A percentile compares a stretch with the other conserved stretches of the same genome.
phyloP scores from a whole-genome alignment of 2,888 invertebrate species.

The Conchocele bisecta region DNA sequence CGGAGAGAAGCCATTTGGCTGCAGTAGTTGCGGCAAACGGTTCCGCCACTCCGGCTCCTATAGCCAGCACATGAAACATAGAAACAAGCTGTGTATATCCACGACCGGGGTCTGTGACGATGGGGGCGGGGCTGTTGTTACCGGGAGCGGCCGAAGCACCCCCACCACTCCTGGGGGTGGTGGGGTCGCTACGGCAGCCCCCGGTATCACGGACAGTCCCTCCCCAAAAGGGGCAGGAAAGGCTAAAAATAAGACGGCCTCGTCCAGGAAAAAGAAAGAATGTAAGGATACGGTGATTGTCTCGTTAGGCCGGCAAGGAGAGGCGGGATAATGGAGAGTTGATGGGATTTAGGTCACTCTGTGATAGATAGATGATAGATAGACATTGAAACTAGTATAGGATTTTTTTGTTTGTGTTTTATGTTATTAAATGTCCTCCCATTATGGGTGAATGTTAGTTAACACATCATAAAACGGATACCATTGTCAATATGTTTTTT shows the following conservation, averaged over 20 bases:
- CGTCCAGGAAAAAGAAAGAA: constrained; percentile 44
- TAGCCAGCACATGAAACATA: constrained; percentile 66
- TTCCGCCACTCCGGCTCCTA: constrained; percentile 70
- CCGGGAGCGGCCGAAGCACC: no score
- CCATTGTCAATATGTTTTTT: no score
- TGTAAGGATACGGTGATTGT: no score
- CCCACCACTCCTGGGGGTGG: no score
- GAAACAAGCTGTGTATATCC: constrained; percentile 51
- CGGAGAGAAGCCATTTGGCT: constrained; percentile 65
- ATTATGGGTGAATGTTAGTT: no score
- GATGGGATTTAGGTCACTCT: constrained; percentile 10
- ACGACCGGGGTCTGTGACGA: neutral
- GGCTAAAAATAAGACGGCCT: constrained; percentile 57
- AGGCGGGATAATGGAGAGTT: constrained; percentile 35
- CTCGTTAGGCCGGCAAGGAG: constrained; percentile 58
- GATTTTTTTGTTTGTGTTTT: no score
- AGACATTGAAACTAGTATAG: no score
- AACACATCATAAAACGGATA: no score
- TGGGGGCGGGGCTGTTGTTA: constrained; percentile 8
- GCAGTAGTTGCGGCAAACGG: constrained; percentile 63
- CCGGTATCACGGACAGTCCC: constrained; percentile 34
- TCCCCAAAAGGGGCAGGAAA: constrained; percentile 53
- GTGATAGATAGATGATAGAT: constrained; percentile 43
- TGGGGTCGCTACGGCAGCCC: no score
- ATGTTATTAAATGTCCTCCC: no score